These are phyloP conservation scores for Chloropsis hardwickii DNA, from an alignment of 2,113 vertebrate genomes.

Conservation along the genomic window DNA sequence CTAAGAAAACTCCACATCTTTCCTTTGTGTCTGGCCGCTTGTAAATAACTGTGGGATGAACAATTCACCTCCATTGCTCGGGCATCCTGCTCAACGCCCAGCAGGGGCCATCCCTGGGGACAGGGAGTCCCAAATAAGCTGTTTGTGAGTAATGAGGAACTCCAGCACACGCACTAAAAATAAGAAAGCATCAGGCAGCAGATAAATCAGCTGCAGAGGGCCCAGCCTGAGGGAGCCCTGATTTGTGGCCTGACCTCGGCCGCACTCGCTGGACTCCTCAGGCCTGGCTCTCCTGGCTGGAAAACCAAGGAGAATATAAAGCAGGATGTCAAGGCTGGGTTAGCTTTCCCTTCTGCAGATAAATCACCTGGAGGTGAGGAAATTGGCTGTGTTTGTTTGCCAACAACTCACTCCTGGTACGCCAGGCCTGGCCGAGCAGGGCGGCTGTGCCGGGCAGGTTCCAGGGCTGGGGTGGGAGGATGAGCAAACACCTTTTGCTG, in stretches of 20 bases:
- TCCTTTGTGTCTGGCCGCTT: neutral
- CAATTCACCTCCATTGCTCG: neutral
- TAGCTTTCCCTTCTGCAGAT: neutral
- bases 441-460: accelerated
- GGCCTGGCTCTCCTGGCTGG: neutral
- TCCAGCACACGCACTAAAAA: neutral
- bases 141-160: neutral
- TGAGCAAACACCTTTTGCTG: neutral
- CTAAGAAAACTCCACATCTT: neutral
- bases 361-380: neutral
- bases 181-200: neutral
- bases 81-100: accelerated
- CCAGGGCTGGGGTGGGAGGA: accelerated
- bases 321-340: neutral
- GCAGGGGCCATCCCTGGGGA: neutral
- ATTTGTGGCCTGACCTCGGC: neutral
- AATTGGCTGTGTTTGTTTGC: neutral
- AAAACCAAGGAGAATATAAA: neutral
- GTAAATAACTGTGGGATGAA: neutral
- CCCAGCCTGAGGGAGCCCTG: neutral
- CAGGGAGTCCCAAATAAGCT: neutral
- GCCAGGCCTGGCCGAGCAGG: neutral
- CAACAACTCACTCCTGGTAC: accelerated
- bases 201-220: neutral
- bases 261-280: accelerated